Conservation (phyloP, 2,113 vertebrate genomes). For the Aegithalos caudatus region DNA sequence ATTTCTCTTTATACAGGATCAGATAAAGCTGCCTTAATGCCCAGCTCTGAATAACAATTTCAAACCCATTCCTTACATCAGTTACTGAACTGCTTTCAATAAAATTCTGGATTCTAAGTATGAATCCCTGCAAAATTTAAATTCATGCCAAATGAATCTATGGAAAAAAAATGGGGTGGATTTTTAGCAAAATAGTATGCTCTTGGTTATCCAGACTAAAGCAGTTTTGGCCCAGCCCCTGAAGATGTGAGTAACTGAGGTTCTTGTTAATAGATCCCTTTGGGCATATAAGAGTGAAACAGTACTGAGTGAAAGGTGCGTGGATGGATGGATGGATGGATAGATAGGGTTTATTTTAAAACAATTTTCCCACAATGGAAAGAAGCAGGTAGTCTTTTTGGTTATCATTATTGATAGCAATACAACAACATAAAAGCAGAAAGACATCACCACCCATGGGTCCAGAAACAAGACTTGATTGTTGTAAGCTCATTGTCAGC, state of each 20-base stretch:
- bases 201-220: neutral
- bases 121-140: neutral
- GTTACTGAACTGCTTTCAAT: neutral
- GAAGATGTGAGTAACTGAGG: fast-evolving
- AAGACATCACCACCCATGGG: neutral
- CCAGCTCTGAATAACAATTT: neutral
- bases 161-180: neutral
- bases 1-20: neutral
- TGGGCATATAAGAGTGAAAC: neutral
- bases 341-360: neutral
- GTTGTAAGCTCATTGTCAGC: neutral
- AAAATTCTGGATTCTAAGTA: neutral
- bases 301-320: no score
- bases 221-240: neutral
- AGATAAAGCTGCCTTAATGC: neutral
- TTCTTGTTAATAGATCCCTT: neutral
- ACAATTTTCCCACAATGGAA: neutral
- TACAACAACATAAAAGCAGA: neutral
- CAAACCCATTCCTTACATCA: neutral
- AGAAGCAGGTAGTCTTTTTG: neutral
- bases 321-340: neutral
- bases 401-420: neutral
- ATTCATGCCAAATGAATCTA: neutral
- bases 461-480: neutral
- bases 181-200: neutral